A percentile compares a stretch with the other conserved stretches of the same genome.
Evolutionary conservation across 2,888 invertebrate species (phyloP).

Genomic region (Bombylius discolor): DNA sequence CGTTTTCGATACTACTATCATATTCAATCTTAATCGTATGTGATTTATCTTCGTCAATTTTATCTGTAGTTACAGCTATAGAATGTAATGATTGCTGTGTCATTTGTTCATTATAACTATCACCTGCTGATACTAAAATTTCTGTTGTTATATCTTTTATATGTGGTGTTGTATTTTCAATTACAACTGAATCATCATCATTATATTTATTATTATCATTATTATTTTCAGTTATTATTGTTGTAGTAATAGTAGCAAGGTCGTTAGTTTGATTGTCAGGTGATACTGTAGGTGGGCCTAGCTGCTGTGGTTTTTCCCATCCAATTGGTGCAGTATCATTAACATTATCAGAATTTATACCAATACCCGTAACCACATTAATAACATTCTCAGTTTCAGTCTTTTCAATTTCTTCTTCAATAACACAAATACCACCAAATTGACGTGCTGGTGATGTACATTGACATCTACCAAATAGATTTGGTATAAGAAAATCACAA

Average conservation of each 20-base stretch:
- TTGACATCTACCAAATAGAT: conserved; percentile 77
- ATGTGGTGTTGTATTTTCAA: not conserved
- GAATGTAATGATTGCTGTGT: not conserved
- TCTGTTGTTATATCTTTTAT: not conserved
- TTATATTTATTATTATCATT: not conserved
- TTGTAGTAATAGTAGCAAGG: not conserved
- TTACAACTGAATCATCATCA: not conserved
- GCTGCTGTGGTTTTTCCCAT: conserved; percentile 5
- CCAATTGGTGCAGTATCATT: not conserved
- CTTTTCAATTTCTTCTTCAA: conserved; percentile 5
- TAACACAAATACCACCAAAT: conserved; percentile 50
- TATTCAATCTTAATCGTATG: not conserved
- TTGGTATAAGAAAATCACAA: conserved; percentile 80
- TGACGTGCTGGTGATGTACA: conserved; percentile 57
- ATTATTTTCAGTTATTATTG: not conserved
- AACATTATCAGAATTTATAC: too few relatives aligned
- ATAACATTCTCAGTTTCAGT: too few relatives aligned
- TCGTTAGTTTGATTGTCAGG: not conserved
- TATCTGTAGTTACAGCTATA: not conserved
- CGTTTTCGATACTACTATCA: not conserved
- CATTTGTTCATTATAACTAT: not conserved
- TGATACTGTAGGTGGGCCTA: not conserved
- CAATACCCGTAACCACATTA: too few relatives aligned
- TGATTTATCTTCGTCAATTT: not conserved
- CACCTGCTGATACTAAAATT: not conserved